A percentile compares a stretch with the other conserved stretches of the same genome.
Evolutionary conservation across 2,797 vertebrate genomes (phyloP).

Genomic region (Scleropages formosus): DNA sequence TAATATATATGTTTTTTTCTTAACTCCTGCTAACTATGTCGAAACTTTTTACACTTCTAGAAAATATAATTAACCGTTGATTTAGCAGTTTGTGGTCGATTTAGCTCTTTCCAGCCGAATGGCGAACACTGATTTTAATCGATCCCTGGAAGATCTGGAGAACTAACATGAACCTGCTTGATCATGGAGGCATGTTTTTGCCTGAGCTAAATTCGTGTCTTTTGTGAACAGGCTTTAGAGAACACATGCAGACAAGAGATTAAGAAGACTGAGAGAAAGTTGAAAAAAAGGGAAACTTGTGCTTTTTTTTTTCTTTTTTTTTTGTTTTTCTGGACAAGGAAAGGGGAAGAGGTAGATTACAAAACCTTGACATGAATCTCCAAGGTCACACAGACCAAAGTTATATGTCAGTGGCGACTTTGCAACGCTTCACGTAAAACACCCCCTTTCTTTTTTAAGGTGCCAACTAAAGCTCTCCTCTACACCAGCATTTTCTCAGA

Average conservation of each 20-base stretch:
- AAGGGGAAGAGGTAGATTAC: slow-evolving; percentile 63
- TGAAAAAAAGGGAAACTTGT: slow-evolving; percentile 56
- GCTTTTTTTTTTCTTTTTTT: slow-evolving; percentile 38
- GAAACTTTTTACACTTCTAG: no score
- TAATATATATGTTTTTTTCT: no score
- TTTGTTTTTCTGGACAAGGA: slow-evolving; percentile 37
- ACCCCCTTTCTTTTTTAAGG: neutral
- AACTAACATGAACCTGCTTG: neutral
- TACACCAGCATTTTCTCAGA: slow-evolving; percentile 29
- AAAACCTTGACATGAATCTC: slow-evolving; percentile 51
- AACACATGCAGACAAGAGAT: neutral
- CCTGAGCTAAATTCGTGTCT: neutral
- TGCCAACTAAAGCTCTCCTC: slow-evolving; percentile 31
- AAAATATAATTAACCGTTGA: no score
- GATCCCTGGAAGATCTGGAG: no score
- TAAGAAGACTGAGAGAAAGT: slow-evolving; percentile 22
- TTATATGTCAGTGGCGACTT: neutral
- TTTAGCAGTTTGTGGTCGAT: no score
- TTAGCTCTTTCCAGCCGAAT: no score
- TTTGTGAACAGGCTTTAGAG: neutral
- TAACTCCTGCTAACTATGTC: no score
- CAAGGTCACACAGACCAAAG: slow-evolving; percentile 27
- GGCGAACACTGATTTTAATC: no score
- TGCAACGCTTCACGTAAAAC: neutral
- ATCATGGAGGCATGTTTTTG: no score